Evolutionary conservation across 2,797 vertebrate species (phyloP).

Genomic region (Sphenopsis melanotis): DNA sequence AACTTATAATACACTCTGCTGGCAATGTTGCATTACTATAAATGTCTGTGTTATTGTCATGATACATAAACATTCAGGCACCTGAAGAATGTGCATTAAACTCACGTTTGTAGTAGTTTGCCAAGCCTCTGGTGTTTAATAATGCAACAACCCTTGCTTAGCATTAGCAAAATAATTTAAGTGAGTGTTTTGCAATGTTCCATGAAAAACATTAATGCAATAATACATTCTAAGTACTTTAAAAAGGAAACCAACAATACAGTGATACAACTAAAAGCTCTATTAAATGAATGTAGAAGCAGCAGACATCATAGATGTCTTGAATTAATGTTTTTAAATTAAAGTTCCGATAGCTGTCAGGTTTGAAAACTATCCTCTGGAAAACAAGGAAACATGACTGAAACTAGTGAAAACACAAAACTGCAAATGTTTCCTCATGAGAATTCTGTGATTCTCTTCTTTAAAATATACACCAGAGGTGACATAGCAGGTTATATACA

Average conservation of each 20-base stretch:
- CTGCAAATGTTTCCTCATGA: not conserved
- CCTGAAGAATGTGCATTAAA: slow-evolving; percentile 37
- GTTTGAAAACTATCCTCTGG: not conserved
- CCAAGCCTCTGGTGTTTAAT: slow-evolving; percentile 55
- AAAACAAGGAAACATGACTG: not conserved
- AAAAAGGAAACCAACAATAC: slow-evolving; percentile 36
- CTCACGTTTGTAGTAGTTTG: slow-evolving; percentile 29
- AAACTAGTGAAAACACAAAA: not conserved
- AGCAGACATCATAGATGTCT: not conserved
- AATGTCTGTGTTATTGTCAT: not conserved
- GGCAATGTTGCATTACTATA: not conserved
- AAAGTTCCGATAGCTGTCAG: not conserved
- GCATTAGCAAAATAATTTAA: slow-evolving; percentile 64
- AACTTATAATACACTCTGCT: not conserved
- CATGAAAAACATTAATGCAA: slow-evolving; percentile 67
- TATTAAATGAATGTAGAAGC: slow-evolving; percentile 24
- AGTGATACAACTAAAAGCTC: slow-evolving; percentile 27
- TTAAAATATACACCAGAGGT: not conserved
- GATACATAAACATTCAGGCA: slow-evolving; percentile 21
- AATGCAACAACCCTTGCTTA: slow-evolving; percentile 60
- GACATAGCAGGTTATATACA: not conserved
- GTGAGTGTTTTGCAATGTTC: slow-evolving; percentile 56
- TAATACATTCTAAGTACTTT: slow-evolving; percentile 54
- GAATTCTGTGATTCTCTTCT: not conserved
- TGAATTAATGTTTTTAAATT: slow-evolving; percentile 40